A percentile compares a stretch with the other conserved stretches of the same genome.
Evolutionary conservation across 64 coral and sea anemone genomes (phyloP).

Genomic region (Catalaphyllia jardinei): DNA sequence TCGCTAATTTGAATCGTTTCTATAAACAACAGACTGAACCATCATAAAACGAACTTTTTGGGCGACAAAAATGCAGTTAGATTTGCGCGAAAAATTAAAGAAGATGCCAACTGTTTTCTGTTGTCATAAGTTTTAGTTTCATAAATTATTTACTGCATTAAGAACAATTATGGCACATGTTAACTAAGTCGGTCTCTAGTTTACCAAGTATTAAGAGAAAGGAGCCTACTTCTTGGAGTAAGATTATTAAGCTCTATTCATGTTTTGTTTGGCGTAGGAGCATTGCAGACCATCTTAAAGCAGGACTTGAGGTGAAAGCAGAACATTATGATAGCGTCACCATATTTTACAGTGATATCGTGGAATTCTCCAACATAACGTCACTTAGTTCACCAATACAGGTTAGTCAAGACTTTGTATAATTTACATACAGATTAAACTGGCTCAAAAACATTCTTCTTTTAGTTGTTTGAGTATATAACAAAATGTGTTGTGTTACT

Average conservation of each 20-base stretch:
- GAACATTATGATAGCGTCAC: slow-evolving; percentile 73
- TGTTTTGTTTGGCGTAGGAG: slow-evolving; percentile 14
- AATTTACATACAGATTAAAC: no score
- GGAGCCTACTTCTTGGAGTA: neutral
- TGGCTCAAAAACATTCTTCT: no score
- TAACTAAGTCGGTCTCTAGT: no score
- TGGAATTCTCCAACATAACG: slow-evolving; percentile 59
- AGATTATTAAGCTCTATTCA: neutral
- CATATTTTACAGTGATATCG: slow-evolving; percentile 67
- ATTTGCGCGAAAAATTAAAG: no score
- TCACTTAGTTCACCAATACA: slow-evolving; percentile 61
- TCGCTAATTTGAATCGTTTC: neutral
- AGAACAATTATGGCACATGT: no score
- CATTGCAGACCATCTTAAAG: slow-evolving; percentile 68
- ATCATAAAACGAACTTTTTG: neutral
- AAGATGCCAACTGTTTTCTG: no score
- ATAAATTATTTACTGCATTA: no score
- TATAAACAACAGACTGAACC: neutral
- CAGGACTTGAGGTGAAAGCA: slow-evolving; percentile 60
- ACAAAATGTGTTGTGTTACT: no score
- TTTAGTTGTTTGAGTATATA: no score
- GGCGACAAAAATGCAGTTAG: no score
- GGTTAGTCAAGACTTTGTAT: neutral
- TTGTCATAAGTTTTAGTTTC: no score
- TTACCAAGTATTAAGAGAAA: neutral